Conservation (phyloP, 2,113 vertebrate species). For the Sylvicapra grimmia region DNA sequence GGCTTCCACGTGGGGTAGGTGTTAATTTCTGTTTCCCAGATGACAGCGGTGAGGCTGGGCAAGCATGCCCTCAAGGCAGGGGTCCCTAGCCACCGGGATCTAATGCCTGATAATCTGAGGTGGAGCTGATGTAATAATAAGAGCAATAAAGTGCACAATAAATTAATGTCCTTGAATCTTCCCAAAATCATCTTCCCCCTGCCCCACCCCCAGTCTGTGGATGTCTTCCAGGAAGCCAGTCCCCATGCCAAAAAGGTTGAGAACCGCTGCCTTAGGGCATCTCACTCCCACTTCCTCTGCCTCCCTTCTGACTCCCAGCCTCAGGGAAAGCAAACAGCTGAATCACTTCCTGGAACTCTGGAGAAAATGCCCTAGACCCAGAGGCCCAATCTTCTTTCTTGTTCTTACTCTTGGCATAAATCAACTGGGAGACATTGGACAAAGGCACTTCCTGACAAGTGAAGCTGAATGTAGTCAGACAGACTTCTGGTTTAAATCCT, state of each 20-base stretch:
- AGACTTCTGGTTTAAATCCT: background rate
- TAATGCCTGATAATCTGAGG: background rate
- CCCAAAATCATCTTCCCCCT: background rate
- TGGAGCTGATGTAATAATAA: background rate
- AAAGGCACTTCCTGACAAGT: background rate
- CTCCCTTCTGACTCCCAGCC: background rate
- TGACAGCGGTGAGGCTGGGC: background rate
- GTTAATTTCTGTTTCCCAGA: background rate
- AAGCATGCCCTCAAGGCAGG: background rate
- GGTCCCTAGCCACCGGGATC: background rate
- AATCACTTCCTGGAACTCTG: background rate
- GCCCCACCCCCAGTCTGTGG: background rate
- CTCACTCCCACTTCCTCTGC: background rate
- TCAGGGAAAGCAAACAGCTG: background rate
- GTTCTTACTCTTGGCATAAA: background rate
- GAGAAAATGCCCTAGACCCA: background rate
- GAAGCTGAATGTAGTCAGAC: background rate
- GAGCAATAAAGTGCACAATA: background rate
- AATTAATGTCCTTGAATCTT: background rate
- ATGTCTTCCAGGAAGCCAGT: background rate
- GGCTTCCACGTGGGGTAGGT: background rate
- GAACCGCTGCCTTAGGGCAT: background rate
- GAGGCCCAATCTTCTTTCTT: background rate
- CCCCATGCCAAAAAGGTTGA: background rate
- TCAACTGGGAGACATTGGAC: background rate